Percentiles rank a stretch among this genome's conserved stretches.
phyloP scores from a whole-genome alignment of 2,113 vertebrate genomes.

The Brachyhypopomus occidentalis region DNA sequence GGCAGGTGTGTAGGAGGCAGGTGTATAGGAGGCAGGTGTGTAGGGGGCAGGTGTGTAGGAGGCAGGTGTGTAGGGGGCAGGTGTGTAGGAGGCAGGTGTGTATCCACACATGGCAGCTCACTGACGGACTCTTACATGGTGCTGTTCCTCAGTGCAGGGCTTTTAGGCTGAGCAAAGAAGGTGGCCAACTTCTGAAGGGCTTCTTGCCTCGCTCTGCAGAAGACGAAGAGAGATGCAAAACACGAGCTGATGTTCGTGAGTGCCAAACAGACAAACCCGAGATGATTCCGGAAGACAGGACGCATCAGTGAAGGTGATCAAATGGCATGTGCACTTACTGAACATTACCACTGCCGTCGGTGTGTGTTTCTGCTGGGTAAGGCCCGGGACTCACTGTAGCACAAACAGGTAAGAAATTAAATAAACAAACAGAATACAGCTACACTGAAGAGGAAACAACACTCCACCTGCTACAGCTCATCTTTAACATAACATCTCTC shows the following conservation, averaged over 20 bases:
- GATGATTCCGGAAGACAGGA: neutral
- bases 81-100: no score
- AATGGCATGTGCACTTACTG: conserved; percentile 42
- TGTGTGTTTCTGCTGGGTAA: conserved; percentile 53
- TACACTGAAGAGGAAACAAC: neutral
- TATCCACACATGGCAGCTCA: neutral
- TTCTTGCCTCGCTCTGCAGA: conserved; percentile 75
- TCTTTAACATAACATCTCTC: no score
- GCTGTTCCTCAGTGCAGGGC: conserved; percentile 29
- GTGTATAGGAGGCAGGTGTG: no score
- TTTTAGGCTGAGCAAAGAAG: conserved; percentile 71
- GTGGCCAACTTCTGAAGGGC: conserved; percentile 74
- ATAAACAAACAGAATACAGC: neutral
- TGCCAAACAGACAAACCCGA: neutral
- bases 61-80: no score
- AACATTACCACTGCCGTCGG: conserved; percentile 46
- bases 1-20: no score
- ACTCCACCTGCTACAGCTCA: no score
- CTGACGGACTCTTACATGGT: conserved; percentile 32
- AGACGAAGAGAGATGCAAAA: neutral
- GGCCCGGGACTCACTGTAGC: neutral
- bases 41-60: no score
- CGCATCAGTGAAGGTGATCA: neutral
- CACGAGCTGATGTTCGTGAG: no score
- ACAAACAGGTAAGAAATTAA: neutral